phyloP scores from a whole-genome alignment of 1,140 invertebrate genomes.

The Pachypsylla venusta region DNA sequence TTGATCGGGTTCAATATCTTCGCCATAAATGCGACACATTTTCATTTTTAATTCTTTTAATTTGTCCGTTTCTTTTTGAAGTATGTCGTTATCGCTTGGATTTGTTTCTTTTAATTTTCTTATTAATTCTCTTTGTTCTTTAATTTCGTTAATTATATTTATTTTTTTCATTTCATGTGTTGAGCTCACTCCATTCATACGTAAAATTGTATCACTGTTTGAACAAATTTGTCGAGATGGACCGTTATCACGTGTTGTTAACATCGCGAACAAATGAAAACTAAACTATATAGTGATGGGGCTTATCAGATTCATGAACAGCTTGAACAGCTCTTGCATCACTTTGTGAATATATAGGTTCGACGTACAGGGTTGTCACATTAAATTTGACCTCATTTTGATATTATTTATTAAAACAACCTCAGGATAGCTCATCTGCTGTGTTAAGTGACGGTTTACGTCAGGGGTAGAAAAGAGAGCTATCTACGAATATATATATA shows the following conservation, averaged over 20 bases:
- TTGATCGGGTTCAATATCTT: slow-evolving; percentile 28
- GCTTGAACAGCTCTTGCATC: too few relatives aligned
- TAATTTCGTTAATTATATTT: slow-evolving; percentile 41
- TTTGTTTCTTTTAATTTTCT: slow-evolving; percentile 64
- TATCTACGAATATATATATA: too few relatives aligned
- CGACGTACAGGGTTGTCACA: too few relatives aligned
- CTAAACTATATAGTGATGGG: too few relatives aligned
- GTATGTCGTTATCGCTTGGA: slow-evolving; percentile 48
- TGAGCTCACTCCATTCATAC: neutral
- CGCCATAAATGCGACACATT: slow-evolving; percentile 37
- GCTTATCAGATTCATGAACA: too few relatives aligned
- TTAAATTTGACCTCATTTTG: too few relatives aligned
- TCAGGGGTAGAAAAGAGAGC: too few relatives aligned
- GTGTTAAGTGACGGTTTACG: too few relatives aligned
- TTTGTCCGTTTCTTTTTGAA: slow-evolving; percentile 62
- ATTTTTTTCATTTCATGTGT: neutral
- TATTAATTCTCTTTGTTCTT: slow-evolving; percentile 64
- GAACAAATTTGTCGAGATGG: too few relatives aligned
- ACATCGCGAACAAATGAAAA: slow-evolving; percentile 7
- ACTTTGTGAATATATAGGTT: too few relatives aligned
- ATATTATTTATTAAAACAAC: too few relatives aligned
- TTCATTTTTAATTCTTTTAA: slow-evolving; percentile 63
- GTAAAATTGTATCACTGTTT: slow-evolving; percentile 4
- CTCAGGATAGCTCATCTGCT: too few relatives aligned
- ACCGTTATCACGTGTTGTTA: neutral